Evolutionary conservation across 2,797 vertebrate genomes (phyloP), one percentile per base, ranked within the genome.

Genomic region (Monodelphis domestica): DNA sequence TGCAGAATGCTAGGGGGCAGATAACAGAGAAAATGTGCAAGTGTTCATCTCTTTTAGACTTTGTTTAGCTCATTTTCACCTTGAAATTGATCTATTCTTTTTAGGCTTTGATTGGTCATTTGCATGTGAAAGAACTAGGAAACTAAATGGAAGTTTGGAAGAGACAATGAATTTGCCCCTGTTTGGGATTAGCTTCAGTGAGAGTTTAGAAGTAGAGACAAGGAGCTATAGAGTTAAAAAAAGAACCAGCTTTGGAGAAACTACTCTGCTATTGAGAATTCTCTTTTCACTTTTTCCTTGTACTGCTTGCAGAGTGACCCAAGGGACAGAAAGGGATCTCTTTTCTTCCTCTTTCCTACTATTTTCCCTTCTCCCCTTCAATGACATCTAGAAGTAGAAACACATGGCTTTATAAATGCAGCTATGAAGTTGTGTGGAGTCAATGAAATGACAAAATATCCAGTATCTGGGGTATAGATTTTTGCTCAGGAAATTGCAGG

Each of bases 301-400:
- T 17, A 12, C 33, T 63, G 59, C 33, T 63, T 63, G 70, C 17
- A 78, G 38, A 45, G 70, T 24, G 70, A 45, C 21, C 38, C 3
- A 9, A 45, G 21, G 70, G 38, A 26, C 21, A 26, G 0, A 26
- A 78, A 21, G 38, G 21, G 17, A 78, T 15, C 24, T 53, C 50
- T 14, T 29, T 17, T 0, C 26, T 2, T 53, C 4, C n/a, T 1
- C 15, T 50, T 15, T 10, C 2, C 12, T n/a, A 0, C 33, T 4
- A 21, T 29, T 1, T n/a, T 3, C 9, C 45, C 26, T 1, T 12
- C 30, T n/a, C 2, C 78, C 7, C 12, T 21, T 38, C 9, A 26
- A 45, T 3, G 38, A 26, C 38, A 45, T 78, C 9, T 78, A 45
- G 38, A 21, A 78, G n/a, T 45, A 78, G n/a, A 78, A 78, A 63